Base-by-base conservation (phyloP, 1,140 invertebrate genomes). In the Pinna nobilis region DNA sequence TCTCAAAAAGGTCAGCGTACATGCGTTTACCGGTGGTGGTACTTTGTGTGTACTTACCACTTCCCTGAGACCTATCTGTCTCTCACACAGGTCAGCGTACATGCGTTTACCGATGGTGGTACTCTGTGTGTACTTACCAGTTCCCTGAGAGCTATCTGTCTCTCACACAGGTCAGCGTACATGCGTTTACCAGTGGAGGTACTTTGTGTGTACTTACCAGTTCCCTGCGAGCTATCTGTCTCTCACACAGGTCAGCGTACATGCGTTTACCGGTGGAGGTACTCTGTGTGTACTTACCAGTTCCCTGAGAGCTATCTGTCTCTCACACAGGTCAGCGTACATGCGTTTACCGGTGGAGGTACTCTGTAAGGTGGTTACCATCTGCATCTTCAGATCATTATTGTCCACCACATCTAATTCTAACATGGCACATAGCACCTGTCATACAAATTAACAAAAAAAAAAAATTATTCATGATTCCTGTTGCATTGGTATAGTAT, bases 341-440 rank as follows among this genome's bases (percentile, higher is more conserved):
- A 92, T 92, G 71, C 91, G 90, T 80, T 92, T 92, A 7, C 95
- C 94, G 18, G 92, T 90, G 13, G 91, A 87, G 15, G 94, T 95
- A 37, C 92, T 94, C 83, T 95, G 94, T 39, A 96, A 90, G 1
- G 94, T 94, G n/a, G 94, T 94, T 23, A 95, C 94, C 73, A 95
- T 93, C 88, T 95, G 94, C 74, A 95, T 84, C 80, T 94, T 91
- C 39, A 93, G 91, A 64, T 90, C 90, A 67, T 90, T 86, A 70
- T 84, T 86, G 77, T 94, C 91, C 20, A 94, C 84, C 25, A 94
- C 86, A 82, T 94, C 92, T 92, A 94, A 93, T 88, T 96, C 95
- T 39, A 96, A 88, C 93, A 96, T 94, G 39, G 94, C 90, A 87
- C 94, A 95, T 30, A 96, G 90, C 3, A 93, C 92, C 84, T 95